Conservation (phyloP, 2,113 vertebrate genomes). For the Chamaetylas fuelleborni region DNA sequence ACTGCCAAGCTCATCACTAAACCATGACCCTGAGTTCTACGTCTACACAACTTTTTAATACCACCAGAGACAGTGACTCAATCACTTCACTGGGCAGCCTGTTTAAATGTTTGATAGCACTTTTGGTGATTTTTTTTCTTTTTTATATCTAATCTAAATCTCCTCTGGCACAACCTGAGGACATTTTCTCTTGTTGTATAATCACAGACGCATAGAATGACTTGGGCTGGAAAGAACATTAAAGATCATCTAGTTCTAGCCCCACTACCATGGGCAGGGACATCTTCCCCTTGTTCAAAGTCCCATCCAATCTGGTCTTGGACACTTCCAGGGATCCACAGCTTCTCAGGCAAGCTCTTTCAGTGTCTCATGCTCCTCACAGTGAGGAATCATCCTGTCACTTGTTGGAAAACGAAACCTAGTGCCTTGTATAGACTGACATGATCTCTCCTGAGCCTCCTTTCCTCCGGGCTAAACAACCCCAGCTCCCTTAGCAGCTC, state of each 20-base stretch:
- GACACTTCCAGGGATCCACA: background rate
- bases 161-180: background rate
- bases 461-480: background rate
- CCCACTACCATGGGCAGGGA: accelerated
- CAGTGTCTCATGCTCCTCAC: background rate
- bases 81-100: background rate
- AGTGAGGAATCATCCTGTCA: background rate
- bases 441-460: background rate
- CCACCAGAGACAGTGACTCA: accelerated
- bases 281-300: background rate
- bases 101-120: background rate
- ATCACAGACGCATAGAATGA: background rate
- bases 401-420: background rate
- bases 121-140: background rate
- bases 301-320: background rate
- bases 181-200: background rate
- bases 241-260: background rate
- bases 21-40: background rate
- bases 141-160: background rate
- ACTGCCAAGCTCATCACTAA: background rate
- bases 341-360: background rate
- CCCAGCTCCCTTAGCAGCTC: background rate
- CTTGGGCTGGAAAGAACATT: background rate
- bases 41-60: background rate
- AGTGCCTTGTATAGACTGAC: too few relatives aligned